Base-by-base conservation (phyloP, 1,140 invertebrate species). In the Hypsibius dujardini region DNA sequence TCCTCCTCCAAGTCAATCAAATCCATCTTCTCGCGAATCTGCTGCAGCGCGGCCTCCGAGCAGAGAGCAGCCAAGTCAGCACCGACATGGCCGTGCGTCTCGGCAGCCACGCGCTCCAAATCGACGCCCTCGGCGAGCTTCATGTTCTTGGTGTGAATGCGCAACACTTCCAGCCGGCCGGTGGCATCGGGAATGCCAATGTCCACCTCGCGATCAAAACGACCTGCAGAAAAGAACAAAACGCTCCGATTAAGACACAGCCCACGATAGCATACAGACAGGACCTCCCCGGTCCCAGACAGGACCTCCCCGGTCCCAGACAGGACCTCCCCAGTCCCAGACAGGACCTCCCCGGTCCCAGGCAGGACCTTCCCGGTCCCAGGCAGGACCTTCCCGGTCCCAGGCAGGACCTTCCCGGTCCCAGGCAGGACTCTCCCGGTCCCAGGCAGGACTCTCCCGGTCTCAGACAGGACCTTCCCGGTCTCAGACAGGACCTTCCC, bases 61-160 rank as follows among this genome's bases (percentile, higher is more conserved):
- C 96, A 99, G 28, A 99, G 83, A 1, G 95, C 95, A 50, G 96
- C 96, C 76, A 99, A 84, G 85, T 99, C 96, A 73, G 96, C 95
- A 75, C 95, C 95, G 71, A 98, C 95, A 80, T 97, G 94, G 70
- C 95, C 95, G 59, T 76, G 76, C 15, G 74, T 74, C 71, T 77
- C 74, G 45, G 69, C 56, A 70, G 75, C 73, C 74, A 87, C 87
- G 83, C 94, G 90, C 83, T 98, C 95, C 45, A 99, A 82, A 81
- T 99, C 93, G 12, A 99, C 95, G 80, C 98, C 95, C 75, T 98
- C 95, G 47, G 87, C 89, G 28, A 99, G 83, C 82, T 96, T 98
- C 96, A 99, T 99, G 79, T 99, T 99, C 84, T 99, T 99, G 7
- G 95, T 98, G 79, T 99, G 95, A 76, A 99, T 98, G 75, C 94